A percentile compares a stretch with the other conserved stretches of the same genome.
These are phyloP conservation scores for Heteromurus nitidus DNA, from an alignment of 2,888 invertebrate genomes.

Conservation along the genomic window DNA sequence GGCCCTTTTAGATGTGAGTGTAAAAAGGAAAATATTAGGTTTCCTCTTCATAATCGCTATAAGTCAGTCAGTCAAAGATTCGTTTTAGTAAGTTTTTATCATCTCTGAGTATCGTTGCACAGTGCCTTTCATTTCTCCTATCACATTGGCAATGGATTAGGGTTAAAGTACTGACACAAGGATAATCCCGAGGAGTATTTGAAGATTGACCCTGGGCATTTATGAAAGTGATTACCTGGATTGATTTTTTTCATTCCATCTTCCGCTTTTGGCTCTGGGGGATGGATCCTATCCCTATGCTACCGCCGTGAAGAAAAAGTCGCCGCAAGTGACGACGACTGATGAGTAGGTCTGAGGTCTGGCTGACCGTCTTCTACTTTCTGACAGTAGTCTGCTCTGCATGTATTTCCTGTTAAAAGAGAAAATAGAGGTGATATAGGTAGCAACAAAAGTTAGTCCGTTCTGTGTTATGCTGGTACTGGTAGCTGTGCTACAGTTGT, in stretches of 20 bases:
- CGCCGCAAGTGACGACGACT: slow-evolving; percentile 3
- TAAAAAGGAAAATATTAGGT: slow-evolving; percentile 18
- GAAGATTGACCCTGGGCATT: slow-evolving; percentile 50
- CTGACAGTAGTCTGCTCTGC: not conserved
- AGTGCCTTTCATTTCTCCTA: not conserved
- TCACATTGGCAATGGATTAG: slow-evolving; percentile 19
- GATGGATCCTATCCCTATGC: not conserved
- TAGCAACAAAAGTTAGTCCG: not conserved
- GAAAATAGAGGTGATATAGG: slow-evolving; percentile 1
- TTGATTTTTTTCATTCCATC: slow-evolving; percentile 17
- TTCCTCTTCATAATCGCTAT: slow-evolving; percentile 26
- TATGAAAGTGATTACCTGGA: slow-evolving; percentile 41
- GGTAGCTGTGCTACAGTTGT: slow-evolving; percentile 15
- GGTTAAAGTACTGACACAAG: not conserved
- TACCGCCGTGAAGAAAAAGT: slow-evolving; percentile 1
- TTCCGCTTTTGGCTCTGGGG: not conserved
- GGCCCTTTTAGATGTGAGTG: not conserved
- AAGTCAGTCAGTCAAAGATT: not conserved
- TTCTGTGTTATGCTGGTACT: not conserved
- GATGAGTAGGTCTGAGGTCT: not conserved
- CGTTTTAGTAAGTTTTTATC: not conserved
- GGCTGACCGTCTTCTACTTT: not conserved
- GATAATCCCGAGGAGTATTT: slow-evolving; percentile 24
- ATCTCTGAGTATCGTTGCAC: not conserved
- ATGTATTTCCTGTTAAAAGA: slow-evolving; percentile 4